Percentiles rank a stretch among this genome's conserved stretches.
Evolutionary conservation across 2,888 invertebrate genomes (phyloP).

Genomic region (Megastigmus dorsalis): DNA sequence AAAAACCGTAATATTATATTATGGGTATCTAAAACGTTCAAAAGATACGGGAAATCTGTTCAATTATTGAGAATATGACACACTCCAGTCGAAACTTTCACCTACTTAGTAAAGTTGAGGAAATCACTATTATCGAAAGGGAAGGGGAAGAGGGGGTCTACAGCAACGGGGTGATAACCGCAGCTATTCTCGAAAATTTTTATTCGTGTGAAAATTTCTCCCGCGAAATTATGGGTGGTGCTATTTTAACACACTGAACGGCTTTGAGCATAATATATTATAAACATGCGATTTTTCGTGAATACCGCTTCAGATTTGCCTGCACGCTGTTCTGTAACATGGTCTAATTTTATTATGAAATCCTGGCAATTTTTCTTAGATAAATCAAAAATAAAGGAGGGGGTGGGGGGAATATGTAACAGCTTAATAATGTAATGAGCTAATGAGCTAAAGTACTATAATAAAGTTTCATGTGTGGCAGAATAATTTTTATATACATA

Average conservation of each 20-base stretch:
- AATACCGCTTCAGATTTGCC: background rate
- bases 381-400: too few species aligned
- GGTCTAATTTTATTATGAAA: too few species aligned
- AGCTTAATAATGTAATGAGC: too few species aligned
- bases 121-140: background rate
- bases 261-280: background rate
- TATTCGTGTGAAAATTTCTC: slow-evolving; percentile 10
- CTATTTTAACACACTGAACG: slow-evolving; percentile 3
- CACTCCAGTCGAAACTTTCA: slow-evolving; percentile 18
- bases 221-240: background rate
- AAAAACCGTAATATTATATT: too few species aligned
- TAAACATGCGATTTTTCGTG: background rate
- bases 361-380: too few species aligned
- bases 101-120: slow-evolving; percentile 16
- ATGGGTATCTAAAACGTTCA: too few species aligned
- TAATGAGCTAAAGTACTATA: too few species aligned
- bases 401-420: too few species aligned
- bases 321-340: too few species aligned
- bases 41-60: background rate
- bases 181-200: background rate
- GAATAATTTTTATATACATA: too few species aligned
- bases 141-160: background rate
- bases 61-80: slow-evolving; percentile 7
- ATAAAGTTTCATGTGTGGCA: too few species aligned
- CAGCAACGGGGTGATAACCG: background rate